Evolutionary conservation across 2,888 invertebrate genomes (phyloP).

Genomic region (Sabatieria punctata): DNA sequence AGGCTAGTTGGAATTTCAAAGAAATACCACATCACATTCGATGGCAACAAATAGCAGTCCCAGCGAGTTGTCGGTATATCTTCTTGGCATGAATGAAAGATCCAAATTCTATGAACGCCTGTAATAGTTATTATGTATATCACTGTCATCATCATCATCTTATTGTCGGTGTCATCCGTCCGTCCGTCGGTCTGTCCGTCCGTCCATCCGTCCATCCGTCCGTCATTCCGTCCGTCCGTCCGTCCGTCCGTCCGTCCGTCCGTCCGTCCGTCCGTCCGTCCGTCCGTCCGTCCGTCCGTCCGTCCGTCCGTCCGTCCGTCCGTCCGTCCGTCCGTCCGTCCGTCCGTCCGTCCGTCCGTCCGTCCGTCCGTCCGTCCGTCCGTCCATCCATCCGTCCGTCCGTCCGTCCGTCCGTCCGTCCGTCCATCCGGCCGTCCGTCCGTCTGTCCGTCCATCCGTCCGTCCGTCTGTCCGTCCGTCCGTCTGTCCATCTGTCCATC

Average conservation of each 20-base stretch:
- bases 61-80: background rate
- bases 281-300: constrained; percentile 4
- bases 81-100: background rate
- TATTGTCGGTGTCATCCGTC: too few relatives aligned
- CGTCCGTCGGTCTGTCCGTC: too few relatives aligned
- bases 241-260: too few relatives aligned
- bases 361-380: constrained; percentile 3
- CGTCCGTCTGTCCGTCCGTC: too few relatives aligned
- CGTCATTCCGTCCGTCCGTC: too few relatives aligned
- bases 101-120: background rate
- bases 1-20: background rate
- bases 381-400: too few relatives aligned
- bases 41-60: background rate
- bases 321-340: constrained; percentile 4
- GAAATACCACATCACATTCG: background rate
- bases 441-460: too few relatives aligned
- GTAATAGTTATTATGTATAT: too few relatives aligned
- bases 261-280: constrained; percentile 2
- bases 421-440: too few relatives aligned
- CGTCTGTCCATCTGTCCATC: too few relatives aligned
- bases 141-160: too few relatives aligned
- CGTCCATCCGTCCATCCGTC: too few relatives aligned
- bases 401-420: constrained; percentile 2
- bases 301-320: constrained; percentile 4
- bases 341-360: constrained; percentile 1